Percentiles rank a stretch among this genome's conserved stretches.
Conservation (phyloP, 2,113 vertebrate species). For the Nycticebus coucang region DNA sequence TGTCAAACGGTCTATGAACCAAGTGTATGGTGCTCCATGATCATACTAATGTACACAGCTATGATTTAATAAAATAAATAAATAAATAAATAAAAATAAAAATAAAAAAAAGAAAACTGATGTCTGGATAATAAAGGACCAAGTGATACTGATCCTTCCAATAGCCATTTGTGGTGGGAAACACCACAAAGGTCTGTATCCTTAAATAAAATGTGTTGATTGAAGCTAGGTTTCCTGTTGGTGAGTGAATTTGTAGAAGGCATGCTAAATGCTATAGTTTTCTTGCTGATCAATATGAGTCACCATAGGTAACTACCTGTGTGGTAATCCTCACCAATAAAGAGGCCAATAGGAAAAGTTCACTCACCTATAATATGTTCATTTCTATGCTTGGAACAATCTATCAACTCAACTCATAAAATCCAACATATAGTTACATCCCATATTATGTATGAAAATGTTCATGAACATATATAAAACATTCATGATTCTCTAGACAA, state of each 20-base stretch:
- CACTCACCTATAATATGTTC: background rate
- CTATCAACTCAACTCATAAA: background rate
- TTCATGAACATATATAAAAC: background rate
- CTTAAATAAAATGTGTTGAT: background rate
- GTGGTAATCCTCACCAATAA: background rate
- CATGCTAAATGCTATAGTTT: background rate
- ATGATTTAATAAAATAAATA: too few species aligned
- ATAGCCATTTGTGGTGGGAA: background rate
- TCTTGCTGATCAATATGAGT: background rate
- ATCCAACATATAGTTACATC: background rate
- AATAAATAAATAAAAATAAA: too few species aligned
- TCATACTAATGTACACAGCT: too few species aligned
- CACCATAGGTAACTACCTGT: background rate
- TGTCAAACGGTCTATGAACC: too few species aligned
- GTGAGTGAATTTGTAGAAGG: background rate
- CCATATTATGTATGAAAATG: background rate
- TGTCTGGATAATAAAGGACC: background rate
- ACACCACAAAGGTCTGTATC: background rate
- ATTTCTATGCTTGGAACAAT: background rate
- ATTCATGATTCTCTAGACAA: background rate
- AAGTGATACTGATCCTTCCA: background rate
- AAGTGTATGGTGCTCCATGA: too few species aligned
- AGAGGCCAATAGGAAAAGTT: background rate
- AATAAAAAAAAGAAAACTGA: background rate
- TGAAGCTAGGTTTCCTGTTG: background rate